Percentiles rank a stretch among this genome's conserved stretches.
Conservation (phyloP, 2,113 vertebrate species). For the Cyanoderma ruficeps region DNA sequence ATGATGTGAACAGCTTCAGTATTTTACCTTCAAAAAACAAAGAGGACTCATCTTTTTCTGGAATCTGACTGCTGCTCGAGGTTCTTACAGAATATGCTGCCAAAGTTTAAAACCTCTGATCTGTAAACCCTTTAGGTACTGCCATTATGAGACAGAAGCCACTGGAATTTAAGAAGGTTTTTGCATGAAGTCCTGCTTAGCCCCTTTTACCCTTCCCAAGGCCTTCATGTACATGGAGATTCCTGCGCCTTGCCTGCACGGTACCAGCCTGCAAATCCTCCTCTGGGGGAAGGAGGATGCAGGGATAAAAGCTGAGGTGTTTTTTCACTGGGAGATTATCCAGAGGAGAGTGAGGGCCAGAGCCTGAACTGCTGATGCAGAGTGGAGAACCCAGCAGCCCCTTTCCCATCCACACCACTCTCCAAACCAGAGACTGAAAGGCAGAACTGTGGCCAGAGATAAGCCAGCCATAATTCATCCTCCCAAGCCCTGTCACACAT, state of each 20-base stretch:
- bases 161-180: not conserved
- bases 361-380: too few species aligned
- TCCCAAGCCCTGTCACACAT: not conserved
- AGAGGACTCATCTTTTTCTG: accelerated
- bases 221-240: accelerated
- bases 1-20: not conserved
- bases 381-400: not conserved
- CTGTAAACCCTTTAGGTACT: not conserved
- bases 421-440: not conserved
- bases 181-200: not conserved
- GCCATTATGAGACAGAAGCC: not conserved
- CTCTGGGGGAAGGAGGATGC: accelerated
- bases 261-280: not conserved
- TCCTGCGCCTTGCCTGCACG: too few species aligned
- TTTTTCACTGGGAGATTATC: too few species aligned
- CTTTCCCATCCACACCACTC: not conserved
- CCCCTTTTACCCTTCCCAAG: not conserved
- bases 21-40: not conserved
- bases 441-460: not conserved
- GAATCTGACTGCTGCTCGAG: too few species aligned
- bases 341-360: not conserved
- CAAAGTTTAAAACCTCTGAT: not conserved
- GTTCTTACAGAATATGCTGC: not conserved
- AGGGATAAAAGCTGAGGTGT: accelerated
- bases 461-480: not conserved